Evolutionary conservation across 2,888 invertebrate genomes (phyloP).

Genomic region (Mythimna loreyi): DNA sequence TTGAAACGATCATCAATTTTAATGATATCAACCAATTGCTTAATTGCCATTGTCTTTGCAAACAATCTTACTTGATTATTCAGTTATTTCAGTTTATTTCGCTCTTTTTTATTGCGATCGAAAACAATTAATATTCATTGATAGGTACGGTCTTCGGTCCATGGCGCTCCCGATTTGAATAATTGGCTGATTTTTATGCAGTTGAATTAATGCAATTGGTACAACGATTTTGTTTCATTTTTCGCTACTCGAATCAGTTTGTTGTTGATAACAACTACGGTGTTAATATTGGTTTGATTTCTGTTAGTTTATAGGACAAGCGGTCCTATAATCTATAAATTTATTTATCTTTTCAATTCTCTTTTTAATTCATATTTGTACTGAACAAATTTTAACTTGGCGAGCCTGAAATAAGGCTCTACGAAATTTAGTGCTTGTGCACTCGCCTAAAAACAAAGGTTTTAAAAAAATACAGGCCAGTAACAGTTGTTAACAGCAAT

Average conservation of each 20-base stretch:
- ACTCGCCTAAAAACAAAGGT: too few species aligned
- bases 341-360: too few species aligned
- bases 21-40: slow-evolving; percentile 60
- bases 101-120: slow-evolving; percentile 76
- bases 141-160: slow-evolving; percentile 82
- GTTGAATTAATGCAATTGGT: slow-evolving; percentile 89
- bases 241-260: slow-evolving; percentile 71
- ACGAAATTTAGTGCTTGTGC: too few species aligned
- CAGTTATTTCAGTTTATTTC: slow-evolving; percentile 71
- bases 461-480: too few species aligned
- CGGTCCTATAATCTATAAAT: background rate
- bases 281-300: slow-evolving; percentile 34
- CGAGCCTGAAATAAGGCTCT: too few species aligned
- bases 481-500: too few species aligned
- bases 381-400: too few species aligned
- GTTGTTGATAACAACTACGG: slow-evolving; percentile 55
- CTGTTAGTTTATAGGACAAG: background rate
- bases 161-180: slow-evolving; percentile 85
- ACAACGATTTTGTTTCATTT: slow-evolving; percentile 81
- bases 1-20: slow-evolving; percentile 11
- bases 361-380: too few species aligned
- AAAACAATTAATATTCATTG: slow-evolving; percentile 89
- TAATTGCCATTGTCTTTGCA: slow-evolving; percentile 49
- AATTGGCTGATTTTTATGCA: slow-evolving; percentile 91
- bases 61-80: slow-evolving; percentile 72